Conservation (phyloP, 2,797 vertebrate species). For the Xiphorhynchus erythropygius region DNA sequence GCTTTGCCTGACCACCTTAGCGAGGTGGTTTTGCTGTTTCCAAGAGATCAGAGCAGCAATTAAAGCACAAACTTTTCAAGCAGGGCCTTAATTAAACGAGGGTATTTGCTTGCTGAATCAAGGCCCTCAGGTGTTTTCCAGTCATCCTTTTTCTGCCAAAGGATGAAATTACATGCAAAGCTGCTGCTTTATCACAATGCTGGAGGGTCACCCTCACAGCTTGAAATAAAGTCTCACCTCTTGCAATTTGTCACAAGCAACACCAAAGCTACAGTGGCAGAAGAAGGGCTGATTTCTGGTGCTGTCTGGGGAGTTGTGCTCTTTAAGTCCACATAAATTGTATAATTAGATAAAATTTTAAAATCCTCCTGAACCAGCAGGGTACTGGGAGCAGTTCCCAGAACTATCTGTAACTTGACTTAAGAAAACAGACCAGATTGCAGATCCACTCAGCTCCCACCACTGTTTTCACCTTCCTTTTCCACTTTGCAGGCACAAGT, state of each 20-base stretch:
- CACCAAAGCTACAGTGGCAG: neutral
- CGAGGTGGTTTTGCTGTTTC: neutral
- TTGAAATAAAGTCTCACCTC: neutral
- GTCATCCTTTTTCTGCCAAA: neutral
- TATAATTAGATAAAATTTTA: neutral
- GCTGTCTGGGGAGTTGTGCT: neutral
- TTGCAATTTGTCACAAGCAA: neutral
- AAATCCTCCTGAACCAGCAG: neutral
- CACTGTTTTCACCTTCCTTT: neutral
- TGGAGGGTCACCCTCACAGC: slow-evolving; percentile 42
- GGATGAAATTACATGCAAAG: slow-evolving; percentile 21
- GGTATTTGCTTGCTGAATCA: neutral
- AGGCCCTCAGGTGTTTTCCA: slow-evolving; percentile 42
- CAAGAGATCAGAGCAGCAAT: slow-evolving; percentile 49
- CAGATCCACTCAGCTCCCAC: neutral
- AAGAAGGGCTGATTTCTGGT: neutral
- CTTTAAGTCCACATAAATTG: neutral
- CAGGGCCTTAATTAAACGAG: neutral
- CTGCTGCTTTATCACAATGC: neutral
- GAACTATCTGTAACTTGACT: neutral
- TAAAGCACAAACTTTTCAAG: slow-evolving; percentile 38
- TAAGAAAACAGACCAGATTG: neutral
- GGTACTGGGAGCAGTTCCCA: neutral
- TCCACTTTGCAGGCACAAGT: neutral
- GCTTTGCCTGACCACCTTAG: neutral